phyloP scores from a whole-genome alignment of 1,140 invertebrate species.

The Aphelinus atriplicis region DNA sequence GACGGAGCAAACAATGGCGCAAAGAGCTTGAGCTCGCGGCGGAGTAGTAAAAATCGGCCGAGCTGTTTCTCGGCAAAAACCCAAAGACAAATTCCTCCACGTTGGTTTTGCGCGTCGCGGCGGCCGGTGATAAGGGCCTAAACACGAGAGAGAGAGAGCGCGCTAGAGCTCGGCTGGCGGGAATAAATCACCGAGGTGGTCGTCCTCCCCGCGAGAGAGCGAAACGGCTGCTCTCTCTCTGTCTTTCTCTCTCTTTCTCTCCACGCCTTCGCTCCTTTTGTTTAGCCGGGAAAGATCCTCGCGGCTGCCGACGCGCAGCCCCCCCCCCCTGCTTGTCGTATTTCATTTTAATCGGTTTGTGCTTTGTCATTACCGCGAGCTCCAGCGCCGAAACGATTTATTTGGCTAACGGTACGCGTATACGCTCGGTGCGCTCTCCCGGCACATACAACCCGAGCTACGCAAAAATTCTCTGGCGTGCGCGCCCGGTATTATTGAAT shows the following conservation, averaged over 20 bases:
- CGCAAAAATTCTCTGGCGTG: background rate
- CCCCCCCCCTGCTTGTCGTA: background rate
- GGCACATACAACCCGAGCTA: background rate
- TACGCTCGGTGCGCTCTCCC: too few species aligned
- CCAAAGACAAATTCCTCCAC: too few species aligned
- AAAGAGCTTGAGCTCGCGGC: too few species aligned
- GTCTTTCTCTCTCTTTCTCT: background rate
- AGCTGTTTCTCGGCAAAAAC: too few species aligned
- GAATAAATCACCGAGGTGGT: background rate
- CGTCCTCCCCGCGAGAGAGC: background rate
- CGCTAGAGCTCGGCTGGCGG: too few species aligned
- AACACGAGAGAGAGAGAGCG: background rate
- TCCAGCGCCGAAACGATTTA: background rate
- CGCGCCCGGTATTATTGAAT: background rate
- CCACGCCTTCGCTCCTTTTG: constrained; percentile 6
- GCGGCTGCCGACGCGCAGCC: background rate
- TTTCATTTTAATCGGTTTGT: constrained; percentile 33
- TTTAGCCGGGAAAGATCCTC: background rate
- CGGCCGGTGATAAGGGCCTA: too few species aligned
- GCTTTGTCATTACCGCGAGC: constrained; percentile 26
- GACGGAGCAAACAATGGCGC: too few species aligned
- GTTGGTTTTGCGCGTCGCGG: too few species aligned
- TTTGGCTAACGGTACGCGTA: background rate
- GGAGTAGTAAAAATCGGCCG: too few species aligned
- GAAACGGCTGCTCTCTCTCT: background rate